phyloP scores from a whole-genome alignment of 2,888 invertebrate species.

The Andrena dorsata region DNA sequence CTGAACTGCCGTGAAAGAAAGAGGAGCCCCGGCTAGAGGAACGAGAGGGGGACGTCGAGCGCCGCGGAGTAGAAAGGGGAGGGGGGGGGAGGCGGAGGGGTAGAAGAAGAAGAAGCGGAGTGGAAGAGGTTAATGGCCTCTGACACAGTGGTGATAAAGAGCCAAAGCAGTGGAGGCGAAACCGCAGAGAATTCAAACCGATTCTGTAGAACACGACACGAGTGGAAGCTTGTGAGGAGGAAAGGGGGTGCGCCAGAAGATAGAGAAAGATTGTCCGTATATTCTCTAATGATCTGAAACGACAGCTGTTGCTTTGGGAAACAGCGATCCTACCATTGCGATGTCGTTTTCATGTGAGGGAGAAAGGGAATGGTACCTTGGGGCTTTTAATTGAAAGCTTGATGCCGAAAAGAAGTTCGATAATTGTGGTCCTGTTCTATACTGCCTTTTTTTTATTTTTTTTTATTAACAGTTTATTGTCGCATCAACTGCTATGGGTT shows the following conservation, averaged over 20 bases:
- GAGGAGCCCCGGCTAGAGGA: conserved; percentile 39
- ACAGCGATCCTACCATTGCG: not conserved
- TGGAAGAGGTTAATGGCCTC: conserved; percentile 69
- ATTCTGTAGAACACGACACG: conserved; percentile 45
- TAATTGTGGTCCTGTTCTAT: no score
- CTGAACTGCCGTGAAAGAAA: conserved; percentile 50
- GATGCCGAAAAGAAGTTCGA: no score
- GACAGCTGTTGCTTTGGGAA: not conserved
- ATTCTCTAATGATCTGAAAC: not conserved
- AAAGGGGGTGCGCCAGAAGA: not conserved
- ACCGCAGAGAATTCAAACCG: conserved; percentile 64
- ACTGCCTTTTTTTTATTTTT: no score
- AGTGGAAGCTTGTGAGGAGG: conserved; percentile 19
- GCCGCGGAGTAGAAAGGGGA: not conserved
- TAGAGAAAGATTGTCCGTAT: not conserved
- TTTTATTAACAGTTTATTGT: no score
- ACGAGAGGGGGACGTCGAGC: conserved; percentile 22
- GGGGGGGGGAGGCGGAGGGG: conserved; percentile 22
- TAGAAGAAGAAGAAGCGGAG: conserved; percentile 62
- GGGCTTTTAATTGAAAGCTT: no score
- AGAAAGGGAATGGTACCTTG: no score
- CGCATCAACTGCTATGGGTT: no score
- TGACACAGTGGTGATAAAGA: conserved; percentile 69
- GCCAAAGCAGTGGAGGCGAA: conserved; percentile 66
- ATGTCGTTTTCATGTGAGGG: not conserved